Conservation (phyloP, 2,797 vertebrate genomes). For the Sardinella longiceps region DNA sequence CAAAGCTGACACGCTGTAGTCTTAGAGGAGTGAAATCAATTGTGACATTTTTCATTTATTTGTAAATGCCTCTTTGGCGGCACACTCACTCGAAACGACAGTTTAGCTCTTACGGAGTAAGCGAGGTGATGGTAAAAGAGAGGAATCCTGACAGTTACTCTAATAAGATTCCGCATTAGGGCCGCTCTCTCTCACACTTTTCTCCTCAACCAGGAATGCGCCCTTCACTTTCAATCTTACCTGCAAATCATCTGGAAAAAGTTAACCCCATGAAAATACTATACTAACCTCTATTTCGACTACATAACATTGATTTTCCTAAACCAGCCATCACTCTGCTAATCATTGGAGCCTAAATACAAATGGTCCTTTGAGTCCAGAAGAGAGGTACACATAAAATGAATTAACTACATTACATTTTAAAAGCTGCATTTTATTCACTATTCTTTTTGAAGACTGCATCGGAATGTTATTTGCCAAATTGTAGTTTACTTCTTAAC, state of each 20-base stretch:
- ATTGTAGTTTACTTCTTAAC: too few relatives aligned
- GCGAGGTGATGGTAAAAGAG: slow-evolving; percentile 86
- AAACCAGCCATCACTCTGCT: slow-evolving; percentile 10
- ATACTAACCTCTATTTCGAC: slow-evolving; percentile 75
- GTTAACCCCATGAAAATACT: slow-evolving; percentile 82
- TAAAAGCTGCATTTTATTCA: not conserved
- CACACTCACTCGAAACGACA: slow-evolving; percentile 92
- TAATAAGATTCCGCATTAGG: slow-evolving; percentile 96
- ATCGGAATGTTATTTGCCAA: not conserved
- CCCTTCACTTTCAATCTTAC: slow-evolving; percentile 88
- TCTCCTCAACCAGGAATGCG: slow-evolving; percentile 76
- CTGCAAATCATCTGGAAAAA: slow-evolving; percentile 80
- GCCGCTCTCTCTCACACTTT: slow-evolving; percentile 82
- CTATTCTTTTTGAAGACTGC: not conserved
- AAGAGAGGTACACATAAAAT: not conserved
- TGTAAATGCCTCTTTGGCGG: slow-evolving; percentile 97
- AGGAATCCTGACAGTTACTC: slow-evolving; percentile 91
- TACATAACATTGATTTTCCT: slow-evolving; percentile 47
- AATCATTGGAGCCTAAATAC: not conserved
- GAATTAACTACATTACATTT: not conserved
- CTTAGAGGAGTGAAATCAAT: slow-evolving; percentile 89
- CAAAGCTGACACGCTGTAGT: slow-evolving; percentile 87
- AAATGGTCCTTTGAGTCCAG: not conserved
- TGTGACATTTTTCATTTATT: slow-evolving; percentile 99
- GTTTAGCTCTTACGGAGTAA: slow-evolving; percentile 85